Evolutionary conservation across 2,888 invertebrate species (phyloP).

Genomic region (Xanthia icteritia): DNA sequence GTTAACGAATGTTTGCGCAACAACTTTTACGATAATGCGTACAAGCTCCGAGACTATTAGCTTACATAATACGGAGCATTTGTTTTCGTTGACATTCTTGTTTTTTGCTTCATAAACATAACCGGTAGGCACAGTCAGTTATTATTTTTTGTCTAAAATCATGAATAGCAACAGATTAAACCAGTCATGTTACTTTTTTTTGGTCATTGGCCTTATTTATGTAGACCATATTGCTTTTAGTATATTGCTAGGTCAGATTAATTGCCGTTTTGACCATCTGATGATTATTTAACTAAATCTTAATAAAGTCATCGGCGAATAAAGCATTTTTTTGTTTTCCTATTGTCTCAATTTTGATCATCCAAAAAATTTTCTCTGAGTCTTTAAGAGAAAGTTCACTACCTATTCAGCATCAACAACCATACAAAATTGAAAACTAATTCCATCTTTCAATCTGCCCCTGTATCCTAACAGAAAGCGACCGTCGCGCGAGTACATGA

Average conservation of each 20-base stretch:
- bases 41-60: conserved; percentile 7
- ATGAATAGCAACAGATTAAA: not conserved
- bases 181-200: not conserved
- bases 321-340: not conserved
- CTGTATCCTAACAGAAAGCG: not conserved
- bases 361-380: not conserved
- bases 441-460: not conserved
- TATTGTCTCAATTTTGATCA: not conserved
- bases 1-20: conserved; percentile 46
- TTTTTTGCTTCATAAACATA: conserved; percentile 25
- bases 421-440: not conserved
- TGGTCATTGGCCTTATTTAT: not conserved
- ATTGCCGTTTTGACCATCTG: not conserved
- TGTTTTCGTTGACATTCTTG: conserved; percentile 39
- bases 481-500: not conserved
- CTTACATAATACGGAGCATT: conserved; percentile 37
- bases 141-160: not conserved
- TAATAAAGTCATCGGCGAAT: conserved; percentile 36
- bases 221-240: not conserved
- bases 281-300: not conserved
- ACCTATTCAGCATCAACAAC: conserved; percentile 29
- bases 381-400: not conserved
- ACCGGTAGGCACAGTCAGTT: not conserved
- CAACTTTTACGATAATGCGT: conserved; percentile 23
- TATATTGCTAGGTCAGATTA: not conserved